Base-by-base conservation (phyloP, 2,113 vertebrate genomes). In the Puntigrus tetrazona region DNA sequence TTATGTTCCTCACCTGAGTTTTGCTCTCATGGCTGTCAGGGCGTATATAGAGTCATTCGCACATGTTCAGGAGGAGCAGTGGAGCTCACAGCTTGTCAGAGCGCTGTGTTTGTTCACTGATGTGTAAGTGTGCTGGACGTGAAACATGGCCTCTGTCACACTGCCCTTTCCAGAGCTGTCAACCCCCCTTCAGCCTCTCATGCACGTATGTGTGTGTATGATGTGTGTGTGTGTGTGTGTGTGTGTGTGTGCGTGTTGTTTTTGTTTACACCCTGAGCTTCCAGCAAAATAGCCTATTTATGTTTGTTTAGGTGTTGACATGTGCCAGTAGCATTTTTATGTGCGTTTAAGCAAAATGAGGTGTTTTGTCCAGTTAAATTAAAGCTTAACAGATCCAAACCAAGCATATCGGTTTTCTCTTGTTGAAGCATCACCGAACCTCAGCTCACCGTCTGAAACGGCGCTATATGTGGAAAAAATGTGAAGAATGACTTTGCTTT, bases 141-240 rank as follows among this genome's bases (percentile, higher is more conserved):
- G 89, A 88, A 88, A 86, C 87, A 67, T 85, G 87, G 88, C 91
- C 89, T 92, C 90, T 93, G 88, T 91, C 91, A 91, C 85, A 84
- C 89, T 93, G 92, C 86, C 92, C 91, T 92, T 93, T 93, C 83
- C 82, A 81, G 69, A 90, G 85, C 83, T 87, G 88, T 87, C 87
- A 88, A 18, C 83, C 83, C 67, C 22, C 45, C 50, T 82, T 29
- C 80, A 70, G 41, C 20, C 31, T 25, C 67, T 82, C 50, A 31
- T 50, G 45, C 18, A 67, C 27, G 73, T 72, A 75, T 86, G 50
- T 55, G 78, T 86, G 70, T 41, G 85, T 84, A 36, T 70, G 34
- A 7, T 63, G n/a, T 65, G 29, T 4, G 31, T 69, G 74, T 55
- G 43, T 57, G n/a, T 86, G 50, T 55, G 78, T 86, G 70, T 41